A percentile compares a stretch with the other conserved stretches of the same genome.
Conservation (phyloP, 1,140 invertebrate species). For the Drosophila melanogaster region DNA sequence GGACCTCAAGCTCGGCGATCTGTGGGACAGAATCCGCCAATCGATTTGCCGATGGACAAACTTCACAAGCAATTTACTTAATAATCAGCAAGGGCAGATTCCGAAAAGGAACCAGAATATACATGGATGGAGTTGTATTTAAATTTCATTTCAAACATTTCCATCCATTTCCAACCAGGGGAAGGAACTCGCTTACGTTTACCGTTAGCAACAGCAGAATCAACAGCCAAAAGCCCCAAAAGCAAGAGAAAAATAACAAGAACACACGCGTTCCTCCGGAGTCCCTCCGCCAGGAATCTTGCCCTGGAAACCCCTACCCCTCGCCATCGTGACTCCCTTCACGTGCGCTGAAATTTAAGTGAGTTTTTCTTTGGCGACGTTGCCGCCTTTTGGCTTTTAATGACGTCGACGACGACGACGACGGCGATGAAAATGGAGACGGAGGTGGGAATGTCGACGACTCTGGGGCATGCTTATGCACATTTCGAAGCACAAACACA, state of each 20-base stretch:
- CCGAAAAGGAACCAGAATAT: slow-evolving; percentile 16
- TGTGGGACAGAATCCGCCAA: slow-evolving; percentile 8
- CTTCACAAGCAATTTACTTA: slow-evolving; percentile 52
- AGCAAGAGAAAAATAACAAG: slow-evolving; percentile 45
- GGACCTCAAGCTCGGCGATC: slow-evolving; percentile 3
- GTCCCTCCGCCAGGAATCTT: neutral
- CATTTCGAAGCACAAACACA: slow-evolving; percentile 45
- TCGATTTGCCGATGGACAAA: slow-evolving; percentile 33
- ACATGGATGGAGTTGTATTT: slow-evolving; percentile 47
- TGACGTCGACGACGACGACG: slow-evolving; percentile 57
- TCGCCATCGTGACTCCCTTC: slow-evolving; percentile 31
- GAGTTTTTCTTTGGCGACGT: slow-evolving; percentile 70
- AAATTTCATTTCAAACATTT: slow-evolving; percentile 55
- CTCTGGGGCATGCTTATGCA: slow-evolving; percentile 81
- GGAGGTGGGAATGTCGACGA: slow-evolving; percentile 18
- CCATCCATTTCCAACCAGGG: slow-evolving; percentile 6
- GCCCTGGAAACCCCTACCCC: neutral
- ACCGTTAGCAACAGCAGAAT: slow-evolving; percentile 57
- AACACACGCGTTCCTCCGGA: slow-evolving; percentile 35
- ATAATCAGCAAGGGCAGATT: neutral
- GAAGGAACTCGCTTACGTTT: slow-evolving; percentile 47
- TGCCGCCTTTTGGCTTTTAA: slow-evolving; percentile 76
- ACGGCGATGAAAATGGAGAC: neutral
- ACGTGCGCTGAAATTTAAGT: slow-evolving; percentile 81
- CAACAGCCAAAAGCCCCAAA: slow-evolving; percentile 29